phyloP scores from a whole-genome alignment of 2,113 vertebrate genomes.

The Zosterops hypoxanthus region DNA sequence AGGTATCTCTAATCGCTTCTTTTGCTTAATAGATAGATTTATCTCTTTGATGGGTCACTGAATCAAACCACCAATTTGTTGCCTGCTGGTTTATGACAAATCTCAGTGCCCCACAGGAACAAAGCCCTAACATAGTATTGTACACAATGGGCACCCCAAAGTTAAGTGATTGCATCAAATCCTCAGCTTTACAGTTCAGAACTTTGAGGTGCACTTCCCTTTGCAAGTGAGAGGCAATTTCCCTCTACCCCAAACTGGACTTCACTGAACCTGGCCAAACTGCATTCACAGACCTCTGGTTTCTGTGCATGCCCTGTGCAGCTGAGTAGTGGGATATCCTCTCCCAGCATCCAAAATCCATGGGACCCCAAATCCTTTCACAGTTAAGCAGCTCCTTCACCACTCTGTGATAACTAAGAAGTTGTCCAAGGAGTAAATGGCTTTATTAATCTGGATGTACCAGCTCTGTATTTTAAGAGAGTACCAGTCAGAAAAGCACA shows the following conservation, averaged over 20 bases:
- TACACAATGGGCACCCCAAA: neutral
- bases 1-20: neutral
- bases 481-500: neutral
- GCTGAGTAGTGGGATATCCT: neutral
- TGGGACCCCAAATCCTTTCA: neutral
- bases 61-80: neutral
- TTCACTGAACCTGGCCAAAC: neutral
- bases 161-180: rapidly evolving
- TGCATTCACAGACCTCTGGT: neutral
- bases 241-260: neutral
- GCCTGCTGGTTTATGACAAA: neutral
- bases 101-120: neutral
- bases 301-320: neutral
- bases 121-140: rapidly evolving
- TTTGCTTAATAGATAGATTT: neutral
- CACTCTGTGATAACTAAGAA: neutral
- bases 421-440: neutral
- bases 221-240: neutral
- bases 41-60: neutral
- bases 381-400: neutral
- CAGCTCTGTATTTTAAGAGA: neutral
- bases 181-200: neutral
- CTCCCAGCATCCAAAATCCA: neutral
- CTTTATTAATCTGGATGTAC: neutral
- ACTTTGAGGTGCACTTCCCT: neutral